These are phyloP conservation scores for Cyrtorhinus lividipennis DNA, from an alignment of 1,140 invertebrate genomes.

Conservation along the genomic window DNA sequence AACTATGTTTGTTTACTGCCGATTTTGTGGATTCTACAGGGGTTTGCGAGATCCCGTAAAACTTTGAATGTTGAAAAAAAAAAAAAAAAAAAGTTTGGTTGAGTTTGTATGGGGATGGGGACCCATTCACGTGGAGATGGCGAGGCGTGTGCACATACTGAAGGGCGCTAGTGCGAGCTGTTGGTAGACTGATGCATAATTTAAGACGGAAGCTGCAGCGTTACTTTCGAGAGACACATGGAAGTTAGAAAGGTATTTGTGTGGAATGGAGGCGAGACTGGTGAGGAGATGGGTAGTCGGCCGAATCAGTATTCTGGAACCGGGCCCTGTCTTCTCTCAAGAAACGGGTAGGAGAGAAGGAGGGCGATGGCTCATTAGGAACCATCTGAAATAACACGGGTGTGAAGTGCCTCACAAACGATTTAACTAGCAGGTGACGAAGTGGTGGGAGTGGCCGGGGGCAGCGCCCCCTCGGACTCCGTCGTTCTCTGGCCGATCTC, in stretches of 20 bases:
- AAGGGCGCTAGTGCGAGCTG: no score
- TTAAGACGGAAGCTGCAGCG: not conserved
- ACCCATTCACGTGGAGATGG: no score
- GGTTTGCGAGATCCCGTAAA: no score
- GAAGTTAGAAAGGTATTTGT: not conserved
- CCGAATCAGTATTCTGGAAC: slow-evolving; percentile 1
- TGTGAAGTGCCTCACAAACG: slow-evolving; percentile 4
- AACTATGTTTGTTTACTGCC: no score
- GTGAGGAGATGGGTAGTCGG: not conserved
- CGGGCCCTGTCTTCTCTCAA: not conserved
- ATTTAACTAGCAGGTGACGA: slow-evolving; percentile 2
- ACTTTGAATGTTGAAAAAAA: no score
- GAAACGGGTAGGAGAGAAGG: not conserved
- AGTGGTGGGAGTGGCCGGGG: not conserved
- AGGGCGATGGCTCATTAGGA: slow-evolving; percentile 3
- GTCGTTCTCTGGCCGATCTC: not conserved
- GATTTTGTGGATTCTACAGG: no score
- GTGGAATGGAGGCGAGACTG: not conserved
- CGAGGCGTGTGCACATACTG: no score
- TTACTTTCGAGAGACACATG: not conserved
- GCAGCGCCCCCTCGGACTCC: not conserved
- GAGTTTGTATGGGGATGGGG: no score
- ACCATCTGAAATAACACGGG: slow-evolving; percentile 7
- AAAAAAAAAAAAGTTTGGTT: no score
- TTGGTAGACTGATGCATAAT: not conserved